Base-by-base conservation (phyloP, 2,888 invertebrate genomes). In the Exephanes ischioxanthus region DNA sequence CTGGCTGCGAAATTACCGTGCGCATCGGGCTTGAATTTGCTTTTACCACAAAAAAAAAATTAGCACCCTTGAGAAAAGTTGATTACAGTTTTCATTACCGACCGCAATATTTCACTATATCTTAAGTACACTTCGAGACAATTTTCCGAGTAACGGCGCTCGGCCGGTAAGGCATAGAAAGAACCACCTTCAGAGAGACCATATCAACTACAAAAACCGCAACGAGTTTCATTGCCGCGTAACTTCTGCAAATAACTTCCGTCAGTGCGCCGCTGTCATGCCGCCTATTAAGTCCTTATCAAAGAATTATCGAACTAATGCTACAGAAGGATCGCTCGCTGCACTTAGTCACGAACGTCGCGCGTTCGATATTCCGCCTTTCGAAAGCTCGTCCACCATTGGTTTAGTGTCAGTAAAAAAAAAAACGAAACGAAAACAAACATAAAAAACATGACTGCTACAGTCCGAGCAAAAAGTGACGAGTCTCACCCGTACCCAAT, bases 401-500 rank as follows among this genome's bases (percentile, higher is more conserved):
- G 76, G 76, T 51, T 37, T 7, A 37, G n/a, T 3, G 33, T 3
- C 5, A 3, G 37, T 0, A 7, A 41, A 19, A 67, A 67, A 41
- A 61, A 67, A 75, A 33, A 48, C 7, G 2, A 33, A 4, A 22
- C 9, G n/a, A 75, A 30, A 66, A 51, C 3, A 26, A 58, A 45
- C 19, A 48, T 30, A 75, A 26, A 30, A 75, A 75, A 61, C 16
- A 30, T 2, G 14, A 16, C 26, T 33, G 14, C n/a, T 30, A 82
- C 71, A 82, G 55, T 66, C 33, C 22, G 3, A 61, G 22, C 6
- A 22, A 11, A 76, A 83, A 80, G 61, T 73, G 51, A 33, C 0
- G 14, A 48, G 0, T 83, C 66, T 77, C 90, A 26, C 26, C 11
- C 61, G 95, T 95, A 98, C 98, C 97, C 93, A 99, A 95, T 93